Conservation (phyloP, 2,797 vertebrate species). For the Ambastaia sidthimunki region DNA sequence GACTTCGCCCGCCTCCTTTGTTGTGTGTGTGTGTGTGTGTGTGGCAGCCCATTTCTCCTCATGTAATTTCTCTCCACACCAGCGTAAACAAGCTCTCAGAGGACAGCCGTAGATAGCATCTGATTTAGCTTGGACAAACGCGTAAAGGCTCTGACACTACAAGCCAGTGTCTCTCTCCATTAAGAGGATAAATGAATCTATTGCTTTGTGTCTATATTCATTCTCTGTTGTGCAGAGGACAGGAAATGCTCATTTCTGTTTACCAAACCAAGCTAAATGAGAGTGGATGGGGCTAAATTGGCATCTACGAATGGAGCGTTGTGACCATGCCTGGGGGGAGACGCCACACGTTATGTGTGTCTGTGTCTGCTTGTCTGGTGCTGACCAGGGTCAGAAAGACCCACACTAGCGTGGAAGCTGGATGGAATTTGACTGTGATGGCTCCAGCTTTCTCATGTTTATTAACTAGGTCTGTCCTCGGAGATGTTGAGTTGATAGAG, state of each 20-base stretch:
- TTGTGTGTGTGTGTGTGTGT: neutral
- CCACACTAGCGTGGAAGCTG: no score
- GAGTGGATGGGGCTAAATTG: conserved; percentile 50
- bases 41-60: conserved; percentile 10
- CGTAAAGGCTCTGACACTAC: conserved; percentile 25
- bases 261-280: conserved; percentile 45
- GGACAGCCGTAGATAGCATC: conserved; percentile 11
- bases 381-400: no score
- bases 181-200: conserved; percentile 70
- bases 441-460: conserved; percentile 30
- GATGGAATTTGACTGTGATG: conserved; percentile 35
- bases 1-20: neutral
- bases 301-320: conserved; percentile 10
- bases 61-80: conserved; percentile 15
- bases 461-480: conserved; percentile 9
- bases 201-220: conserved; percentile 69
- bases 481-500: conserved; percentile 18
- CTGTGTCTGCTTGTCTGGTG: no score
- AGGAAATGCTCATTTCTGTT: conserved; percentile 54
- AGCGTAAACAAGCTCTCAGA: conserved; percentile 39
- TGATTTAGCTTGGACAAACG: conserved; percentile 49
- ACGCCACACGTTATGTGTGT: conserved; percentile 19
- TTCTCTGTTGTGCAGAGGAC: conserved; percentile 57
- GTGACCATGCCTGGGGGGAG: conserved; percentile 52
- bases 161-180: conserved; percentile 58